Percentiles rank a stretch among this genome's conserved stretches.
These are phyloP conservation scores for Glandiceps talaboti DNA, from an alignment of 53 echinoderm and acorn worm species.

Conservation along the genomic window DNA sequence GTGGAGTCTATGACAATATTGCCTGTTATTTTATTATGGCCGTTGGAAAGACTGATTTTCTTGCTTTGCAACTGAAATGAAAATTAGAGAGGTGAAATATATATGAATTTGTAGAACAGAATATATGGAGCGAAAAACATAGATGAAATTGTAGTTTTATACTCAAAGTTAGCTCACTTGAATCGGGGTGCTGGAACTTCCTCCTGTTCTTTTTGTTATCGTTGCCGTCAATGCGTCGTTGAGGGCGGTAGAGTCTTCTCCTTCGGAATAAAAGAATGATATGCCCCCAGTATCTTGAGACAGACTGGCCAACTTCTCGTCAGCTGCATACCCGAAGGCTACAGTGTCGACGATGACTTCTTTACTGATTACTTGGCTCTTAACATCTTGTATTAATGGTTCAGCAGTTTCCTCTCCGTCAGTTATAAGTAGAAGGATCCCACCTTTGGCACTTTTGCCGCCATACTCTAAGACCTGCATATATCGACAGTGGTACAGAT, in stretches of 20 bases:
- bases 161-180: no score
- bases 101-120: no score
- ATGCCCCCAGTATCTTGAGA: slow-evolving; percentile 36
- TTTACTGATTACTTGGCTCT: slow-evolving; percentile 10
- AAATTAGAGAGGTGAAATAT: background rate
- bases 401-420: slow-evolving; percentile 35
- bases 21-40: background rate
- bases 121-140: no score
- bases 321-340: slow-evolving; percentile 40
- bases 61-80: background rate
- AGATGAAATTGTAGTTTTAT: no score
- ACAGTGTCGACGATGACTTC: slow-evolving; percentile 37
- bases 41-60: background rate
- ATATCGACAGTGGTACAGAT: background rate
- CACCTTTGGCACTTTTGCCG: slow-evolving; percentile 19
- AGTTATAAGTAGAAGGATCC: slow-evolving; percentile 45
- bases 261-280: slow-evolving; percentile 32
- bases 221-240: slow-evolving; percentile 36
- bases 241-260: slow-evolving; percentile 14
- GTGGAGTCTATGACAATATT: slow-evolving; percentile 15
- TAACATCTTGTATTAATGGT: slow-evolving; percentile 11
- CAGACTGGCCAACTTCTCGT: slow-evolving; percentile 7
- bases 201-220: background rate
- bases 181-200: background rate
- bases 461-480: slow-evolving; percentile 6